Conservation (phyloP, 2,797 vertebrate genomes). For the Sylvilagus floridanus region DNA sequence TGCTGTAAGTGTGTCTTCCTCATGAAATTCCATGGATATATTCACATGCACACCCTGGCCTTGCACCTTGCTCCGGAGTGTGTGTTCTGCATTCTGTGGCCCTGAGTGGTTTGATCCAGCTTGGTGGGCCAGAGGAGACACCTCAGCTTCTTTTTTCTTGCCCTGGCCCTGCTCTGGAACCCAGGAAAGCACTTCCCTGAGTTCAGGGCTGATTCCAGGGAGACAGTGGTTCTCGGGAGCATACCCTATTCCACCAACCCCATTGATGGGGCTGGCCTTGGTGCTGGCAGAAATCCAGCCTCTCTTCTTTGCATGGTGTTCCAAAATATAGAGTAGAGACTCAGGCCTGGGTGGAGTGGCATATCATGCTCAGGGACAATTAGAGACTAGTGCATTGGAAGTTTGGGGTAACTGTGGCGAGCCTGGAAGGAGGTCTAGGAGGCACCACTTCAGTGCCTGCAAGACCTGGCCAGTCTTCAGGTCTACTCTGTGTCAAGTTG, state of each 20-base stretch:
- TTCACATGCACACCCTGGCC: neutral
- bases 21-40: neutral
- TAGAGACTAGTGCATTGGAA: neutral
- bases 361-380: neutral
- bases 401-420: neutral
- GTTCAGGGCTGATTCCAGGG: slow-evolving; percentile 3
- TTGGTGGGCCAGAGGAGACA: neutral
- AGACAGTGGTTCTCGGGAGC: neutral
- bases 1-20: neutral
- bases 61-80: neutral
- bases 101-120: neutral
- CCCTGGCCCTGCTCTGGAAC: neutral
- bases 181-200: neutral
- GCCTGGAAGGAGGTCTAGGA: neutral
- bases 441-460: neutral
- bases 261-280: neutral
- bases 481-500: neutral
- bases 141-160: neutral
- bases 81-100: neutral
- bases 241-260: neutral
- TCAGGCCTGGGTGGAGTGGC: neutral
- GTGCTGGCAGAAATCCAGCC: slow-evolving; percentile 21
- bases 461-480: neutral
- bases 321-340: neutral
- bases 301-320: neutral